These are phyloP conservation scores for Chrysolina haemoptera DNA, from an alignment of 2,888 invertebrate species.

Conservation along the genomic window DNA sequence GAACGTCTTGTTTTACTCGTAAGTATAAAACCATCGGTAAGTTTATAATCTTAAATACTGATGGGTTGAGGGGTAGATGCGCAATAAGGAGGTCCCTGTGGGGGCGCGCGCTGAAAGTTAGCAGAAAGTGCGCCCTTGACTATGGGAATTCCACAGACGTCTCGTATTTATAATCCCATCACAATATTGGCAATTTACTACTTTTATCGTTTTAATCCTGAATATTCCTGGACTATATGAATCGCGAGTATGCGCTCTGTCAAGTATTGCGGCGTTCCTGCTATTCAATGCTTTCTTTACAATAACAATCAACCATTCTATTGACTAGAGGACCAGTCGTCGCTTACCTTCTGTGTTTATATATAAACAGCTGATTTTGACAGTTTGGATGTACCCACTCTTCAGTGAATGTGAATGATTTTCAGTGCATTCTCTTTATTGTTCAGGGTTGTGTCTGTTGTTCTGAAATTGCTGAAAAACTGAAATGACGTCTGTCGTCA, in stretches of 20 bases:
- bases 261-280: background rate
- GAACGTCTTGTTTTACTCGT: too few relatives aligned
- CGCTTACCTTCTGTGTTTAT: conserved; percentile 35
- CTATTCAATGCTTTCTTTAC: background rate
- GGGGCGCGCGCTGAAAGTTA: too few relatives aligned
- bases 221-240: conserved; percentile 15
- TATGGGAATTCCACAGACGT: too few relatives aligned
- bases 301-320: background rate
- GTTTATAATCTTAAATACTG: too few relatives aligned
- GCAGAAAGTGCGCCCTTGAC: too few relatives aligned
- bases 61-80: too few relatives aligned
- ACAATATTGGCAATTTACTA: background rate
- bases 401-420: background rate
- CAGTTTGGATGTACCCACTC: conserved; percentile 23
- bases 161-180: too few relatives aligned
- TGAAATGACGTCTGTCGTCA: conserved; percentile 46
- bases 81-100: too few relatives aligned
- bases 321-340: background rate
- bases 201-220: background rate
- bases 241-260: conserved; percentile 23
- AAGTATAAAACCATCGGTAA: too few relatives aligned
- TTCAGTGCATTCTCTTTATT: conserved; percentile 3
- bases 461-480: conserved; percentile 16
- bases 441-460: background rate
- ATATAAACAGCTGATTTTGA: conserved; percentile 52